phyloP scores from a whole-genome alignment of 2,888 invertebrate species.

The Caenorhabditis macrosperma region DNA sequence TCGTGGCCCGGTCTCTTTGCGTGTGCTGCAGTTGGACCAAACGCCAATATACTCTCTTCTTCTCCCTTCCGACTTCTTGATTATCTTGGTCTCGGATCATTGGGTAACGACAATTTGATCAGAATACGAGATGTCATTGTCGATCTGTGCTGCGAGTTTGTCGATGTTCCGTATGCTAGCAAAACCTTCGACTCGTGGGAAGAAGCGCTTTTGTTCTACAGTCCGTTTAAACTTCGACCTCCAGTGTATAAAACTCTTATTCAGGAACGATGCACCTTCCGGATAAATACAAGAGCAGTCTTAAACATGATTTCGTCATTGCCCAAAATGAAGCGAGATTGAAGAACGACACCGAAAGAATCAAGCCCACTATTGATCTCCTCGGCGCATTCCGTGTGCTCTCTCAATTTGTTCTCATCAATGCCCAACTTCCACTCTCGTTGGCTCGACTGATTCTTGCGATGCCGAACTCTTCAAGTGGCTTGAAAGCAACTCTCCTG shows the following conservation, averaged over 20 bases:
- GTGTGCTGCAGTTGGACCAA: conserved; percentile 69
- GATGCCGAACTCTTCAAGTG: conserved; percentile 72
- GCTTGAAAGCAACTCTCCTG: conserved; percentile 76
- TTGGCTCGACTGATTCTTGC: conserved; percentile 73
- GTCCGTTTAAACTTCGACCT: conserved; percentile 27
- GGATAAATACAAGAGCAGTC: conserved; percentile 58
- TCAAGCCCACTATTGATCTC: conserved; percentile 64
- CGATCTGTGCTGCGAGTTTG: conserved; percentile 75
- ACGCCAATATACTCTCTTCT: conserved; percentile 60
- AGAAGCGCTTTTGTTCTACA: conserved; percentile 72
- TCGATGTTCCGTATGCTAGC: conserved; percentile 73
- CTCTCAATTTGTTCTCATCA: conserved; percentile 72
- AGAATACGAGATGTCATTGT: conserved; percentile 73
- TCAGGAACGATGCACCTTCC: conserved; percentile 62
- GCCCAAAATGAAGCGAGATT: conserved; percentile 66
- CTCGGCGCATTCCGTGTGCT: conserved; percentile 72
- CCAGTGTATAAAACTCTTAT: no score
- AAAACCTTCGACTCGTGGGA: conserved; percentile 72
- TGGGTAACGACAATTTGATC: conserved; percentile 66
- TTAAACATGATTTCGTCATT: conserved; percentile 77
- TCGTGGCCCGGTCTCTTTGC: conserved; percentile 85
- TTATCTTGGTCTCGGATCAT: conserved; percentile 71
- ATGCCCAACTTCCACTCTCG: conserved; percentile 73
- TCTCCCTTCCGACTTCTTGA: conserved; percentile 73
- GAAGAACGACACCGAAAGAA: conserved; percentile 57